Evolutionary conservation across 1,140 invertebrate species (phyloP).

Genomic region (Gryllus bimaculatus): DNA sequence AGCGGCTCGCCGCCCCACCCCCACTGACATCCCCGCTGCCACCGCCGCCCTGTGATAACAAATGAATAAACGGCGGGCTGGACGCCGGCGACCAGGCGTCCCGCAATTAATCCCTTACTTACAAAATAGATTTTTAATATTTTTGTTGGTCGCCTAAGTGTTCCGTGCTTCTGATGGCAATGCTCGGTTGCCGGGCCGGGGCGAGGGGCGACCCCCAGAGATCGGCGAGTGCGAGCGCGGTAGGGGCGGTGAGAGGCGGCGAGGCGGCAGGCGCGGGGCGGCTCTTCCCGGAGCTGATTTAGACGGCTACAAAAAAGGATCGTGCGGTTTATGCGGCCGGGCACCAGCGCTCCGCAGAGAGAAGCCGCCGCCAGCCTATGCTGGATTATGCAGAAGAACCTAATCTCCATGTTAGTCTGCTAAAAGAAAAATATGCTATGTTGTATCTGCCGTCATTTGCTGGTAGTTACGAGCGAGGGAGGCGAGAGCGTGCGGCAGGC

Average conservation of each 20-base stretch:
- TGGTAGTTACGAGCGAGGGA: background rate
- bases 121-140: background rate
- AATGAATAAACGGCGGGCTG: too few species aligned
- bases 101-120: background rate
- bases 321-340: background rate
- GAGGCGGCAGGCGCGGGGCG: too few species aligned
- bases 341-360: too few species aligned
- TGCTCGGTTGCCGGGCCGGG: background rate
- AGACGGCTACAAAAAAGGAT: background rate
- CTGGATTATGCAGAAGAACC: background rate
- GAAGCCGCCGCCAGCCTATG: background rate
- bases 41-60: too few species aligned
- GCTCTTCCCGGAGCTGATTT: background rate
- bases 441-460: background rate
- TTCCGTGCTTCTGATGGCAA: background rate
- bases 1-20: too few species aligned
- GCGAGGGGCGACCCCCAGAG: background rate
- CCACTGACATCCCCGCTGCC: too few species aligned
- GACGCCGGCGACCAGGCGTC: too few species aligned
- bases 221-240: too few species aligned
- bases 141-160: background rate
- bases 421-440: background rate
- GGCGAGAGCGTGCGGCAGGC: too few species aligned
- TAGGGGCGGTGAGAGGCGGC: too few species aligned
- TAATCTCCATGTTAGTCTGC: background rate